Percentiles rank a stretch among this genome's conserved stretches.
Evolutionary conservation across 2,113 vertebrate species (phyloP).

Genomic region (Crocuta crocuta): DNA sequence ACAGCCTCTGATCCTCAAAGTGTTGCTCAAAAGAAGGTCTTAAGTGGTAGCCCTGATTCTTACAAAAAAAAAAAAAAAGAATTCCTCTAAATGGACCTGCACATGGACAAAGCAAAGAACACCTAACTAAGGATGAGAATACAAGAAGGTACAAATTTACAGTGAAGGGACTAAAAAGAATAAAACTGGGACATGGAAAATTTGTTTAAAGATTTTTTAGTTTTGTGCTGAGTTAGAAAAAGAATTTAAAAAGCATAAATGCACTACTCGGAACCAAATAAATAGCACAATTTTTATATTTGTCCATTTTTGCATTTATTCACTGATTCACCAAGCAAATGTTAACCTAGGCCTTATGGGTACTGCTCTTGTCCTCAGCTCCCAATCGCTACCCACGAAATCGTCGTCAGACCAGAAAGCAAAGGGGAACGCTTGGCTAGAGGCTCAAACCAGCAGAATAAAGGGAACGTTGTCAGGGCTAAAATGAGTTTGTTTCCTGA

Average conservation of each 20-base stretch:
- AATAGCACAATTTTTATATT: neutral
- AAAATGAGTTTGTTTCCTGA: neutral
- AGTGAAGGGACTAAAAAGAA: neutral
- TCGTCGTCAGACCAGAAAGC: neutral
- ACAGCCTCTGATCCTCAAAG: neutral
- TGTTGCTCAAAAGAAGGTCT: neutral
- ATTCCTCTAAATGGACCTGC: neutral
- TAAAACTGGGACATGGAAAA: neutral
- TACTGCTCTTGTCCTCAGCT: neutral
- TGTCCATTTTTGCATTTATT: neutral
- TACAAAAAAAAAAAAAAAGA: neutral
- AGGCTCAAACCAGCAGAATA: neutral
- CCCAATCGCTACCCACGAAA: neutral
- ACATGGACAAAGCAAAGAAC: neutral
- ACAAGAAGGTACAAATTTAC: neutral
- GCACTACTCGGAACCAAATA: neutral
- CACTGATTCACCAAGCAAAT: too few species aligned
- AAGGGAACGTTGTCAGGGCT: neutral
- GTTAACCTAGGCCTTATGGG: too few species aligned
- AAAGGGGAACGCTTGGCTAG: neutral
- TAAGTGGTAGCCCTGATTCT: neutral
- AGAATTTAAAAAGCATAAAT: neutral
- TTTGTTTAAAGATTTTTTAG: neutral
- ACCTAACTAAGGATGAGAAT: neutral
- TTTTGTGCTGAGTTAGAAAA: neutral